Percentiles rank a stretch among this genome's conserved stretches.
Evolutionary conservation across 2,113 vertebrate genomes (phyloP).

Genomic region (Thomomys bottae): DNA sequence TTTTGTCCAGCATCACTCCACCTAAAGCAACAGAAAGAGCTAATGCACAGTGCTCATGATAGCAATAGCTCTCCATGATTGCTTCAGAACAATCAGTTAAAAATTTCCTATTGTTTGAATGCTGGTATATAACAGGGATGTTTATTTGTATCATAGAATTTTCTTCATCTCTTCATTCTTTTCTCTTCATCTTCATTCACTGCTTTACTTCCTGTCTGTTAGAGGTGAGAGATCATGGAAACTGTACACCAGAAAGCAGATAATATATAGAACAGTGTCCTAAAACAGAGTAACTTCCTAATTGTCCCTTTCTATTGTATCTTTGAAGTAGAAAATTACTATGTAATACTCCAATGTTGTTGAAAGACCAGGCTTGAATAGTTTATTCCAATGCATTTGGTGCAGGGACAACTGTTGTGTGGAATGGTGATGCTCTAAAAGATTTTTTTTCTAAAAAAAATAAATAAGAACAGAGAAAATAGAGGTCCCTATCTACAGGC

Average conservation of each 20-base stretch:
- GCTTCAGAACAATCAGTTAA: background rate
- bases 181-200: background rate
- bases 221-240: background rate
- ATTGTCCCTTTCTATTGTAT: slow-evolving; percentile 6
- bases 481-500: background rate
- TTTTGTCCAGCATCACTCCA: no score
- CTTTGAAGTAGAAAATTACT: slow-evolving; percentile 47
- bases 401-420: background rate
- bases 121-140: background rate
- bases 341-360: background rate
- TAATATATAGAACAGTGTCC: background rate
- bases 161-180: background rate
- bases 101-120: background rate
- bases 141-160: background rate
- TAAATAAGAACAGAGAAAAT: slow-evolving; percentile 25
- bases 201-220: background rate
- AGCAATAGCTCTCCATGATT: background rate
- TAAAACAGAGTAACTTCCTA: background rate
- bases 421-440: background rate
- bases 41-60: background rate
- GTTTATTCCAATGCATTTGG: slow-evolving; percentile 17
- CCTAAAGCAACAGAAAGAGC: no score
- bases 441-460: no score
- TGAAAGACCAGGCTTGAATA: background rate
- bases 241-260: background rate